Base-by-base conservation (phyloP, 2,888 invertebrate genomes). In the Helleia helle region DNA sequence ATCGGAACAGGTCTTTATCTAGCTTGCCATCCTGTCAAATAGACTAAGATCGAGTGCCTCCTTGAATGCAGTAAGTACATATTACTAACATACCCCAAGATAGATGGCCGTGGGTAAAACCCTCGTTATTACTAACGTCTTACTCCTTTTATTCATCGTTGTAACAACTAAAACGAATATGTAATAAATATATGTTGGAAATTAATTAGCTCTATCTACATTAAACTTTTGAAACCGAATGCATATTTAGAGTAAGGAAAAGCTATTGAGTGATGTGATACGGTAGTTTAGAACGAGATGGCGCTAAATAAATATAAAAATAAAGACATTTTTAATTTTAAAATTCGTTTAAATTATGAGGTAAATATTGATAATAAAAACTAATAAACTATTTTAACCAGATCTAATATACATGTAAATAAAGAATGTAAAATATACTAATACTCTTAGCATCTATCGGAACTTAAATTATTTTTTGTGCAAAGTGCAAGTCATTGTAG, bases 1-100 rank as follows among this genome's bases (percentile, higher is more conserved):
- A 55, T 55, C 55, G 34, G 39, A 50, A 50, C 51, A 49, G 52
- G 51, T 45, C 44, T 38, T 53, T 52, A 57, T 58, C 55, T 52
- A 41, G 36, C 47, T 24, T 47, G 48, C 46, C 46, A 41, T 45
- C 46, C 50, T 54, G 57, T 56, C 57, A 54, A 34, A 42, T 41
- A 31, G 52, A 56, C 46, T 52, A 56, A 53, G 56, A 56, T 54
- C 43, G 60, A 55, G 53, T 51, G 49, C 46, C 34, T 18, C 9
- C 15, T 30, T 28, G 40, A 25, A 39, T 29, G 40, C 44, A 38
- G 38, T 29, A 34, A 36, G 34, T 40, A 40, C 26, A 40, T 40
- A 22, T 22, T 22, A 22, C 22, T 22, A 18, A 18, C 34, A 22
- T 18, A 22, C 34, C 1, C n/a, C 12, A 17, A 34, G 34, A 34